phyloP scores from a whole-genome alignment of 2,888 invertebrate genomes.

The Entomobrya proxima region DNA sequence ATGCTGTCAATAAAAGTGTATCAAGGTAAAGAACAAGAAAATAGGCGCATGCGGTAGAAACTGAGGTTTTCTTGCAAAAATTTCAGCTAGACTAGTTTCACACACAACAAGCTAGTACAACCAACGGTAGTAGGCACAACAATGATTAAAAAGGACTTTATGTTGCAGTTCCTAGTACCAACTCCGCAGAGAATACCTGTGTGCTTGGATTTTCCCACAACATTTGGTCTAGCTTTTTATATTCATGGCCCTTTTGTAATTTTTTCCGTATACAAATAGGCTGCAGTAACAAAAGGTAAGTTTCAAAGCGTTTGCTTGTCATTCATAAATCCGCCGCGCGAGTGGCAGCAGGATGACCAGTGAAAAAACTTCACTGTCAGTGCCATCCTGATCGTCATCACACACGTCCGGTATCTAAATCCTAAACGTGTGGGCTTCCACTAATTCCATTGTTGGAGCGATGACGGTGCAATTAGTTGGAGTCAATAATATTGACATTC shows the following conservation, averaged over 20 bases:
- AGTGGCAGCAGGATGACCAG: constrained; percentile 6
- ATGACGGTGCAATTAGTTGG: neutral
- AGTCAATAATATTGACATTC: neutral
- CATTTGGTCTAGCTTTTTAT: neutral
- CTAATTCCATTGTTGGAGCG: too few relatives aligned
- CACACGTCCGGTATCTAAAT: neutral
- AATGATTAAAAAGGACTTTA: constrained; percentile 31
- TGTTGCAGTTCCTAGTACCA: neutral
- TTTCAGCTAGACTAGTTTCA: neutral
- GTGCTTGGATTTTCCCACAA: constrained; percentile 15
- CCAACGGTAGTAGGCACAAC: neutral
- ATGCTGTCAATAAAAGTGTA: constrained; percentile 6
- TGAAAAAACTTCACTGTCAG: neutral
- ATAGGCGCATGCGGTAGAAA: neutral
- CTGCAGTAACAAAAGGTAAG: neutral
- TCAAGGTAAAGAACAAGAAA: neutral
- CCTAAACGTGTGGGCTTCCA: too few relatives aligned
- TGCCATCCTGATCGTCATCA: neutral
- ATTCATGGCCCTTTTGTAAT: neutral
- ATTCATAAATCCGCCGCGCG: constrained; percentile 28
- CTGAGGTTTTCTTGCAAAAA: neutral
- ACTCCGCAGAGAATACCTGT: neutral
- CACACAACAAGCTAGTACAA: neutral
- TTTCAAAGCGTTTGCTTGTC: constrained; percentile 20
- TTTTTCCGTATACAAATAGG: neutral